Base-by-base conservation (phyloP, 1,140 invertebrate genomes). In the Orussus abietinus region DNA sequence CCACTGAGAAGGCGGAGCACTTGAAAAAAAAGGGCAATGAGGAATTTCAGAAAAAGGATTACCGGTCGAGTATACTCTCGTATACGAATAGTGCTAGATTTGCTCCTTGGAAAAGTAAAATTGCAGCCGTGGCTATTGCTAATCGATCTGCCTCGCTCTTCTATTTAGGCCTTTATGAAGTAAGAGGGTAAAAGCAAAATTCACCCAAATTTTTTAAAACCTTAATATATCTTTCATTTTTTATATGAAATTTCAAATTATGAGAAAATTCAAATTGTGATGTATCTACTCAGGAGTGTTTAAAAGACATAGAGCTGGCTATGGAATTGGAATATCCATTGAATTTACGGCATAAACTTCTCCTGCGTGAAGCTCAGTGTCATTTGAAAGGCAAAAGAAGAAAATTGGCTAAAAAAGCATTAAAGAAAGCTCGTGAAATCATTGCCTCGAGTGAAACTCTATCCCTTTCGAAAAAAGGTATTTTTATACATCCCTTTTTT, bases 81-180 rank as follows among this genome's bases (percentile, higher is more conserved):
- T 76, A 75, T 42, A 68, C 67, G 5, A 55, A 71, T 37, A 66
- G 67, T 45, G 61, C 70, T 22, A 46, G 53, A 20, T 62, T 63
- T 47, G 68, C 72, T 22, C 49, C 57, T 21, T 18, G 34, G 19
- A 44, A 61, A 28, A 67, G 55, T 40, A 49, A 61, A 38, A 60
- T 72, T 45, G 61, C 67, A 22, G 35, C 70, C 12, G 42, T 71
- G 26, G 69, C 71, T 11, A 49, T 65, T 17, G 71, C 66, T 14
- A 76, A 76, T 48, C 62, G 75, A 60, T 75, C 75, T 33, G 72
- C 72, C 12, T 60, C 63, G 10, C 52, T 75, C 17, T 71, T 68
- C 52, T 57, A 67, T 35, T 45, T 69, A 14, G 36, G 53, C 31
- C 60, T 57, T 47, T 72, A 59, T 40, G 21, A 68, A 42, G 71